Conservation (phyloP, 2,113 vertebrate genomes). For the Arizona elegans region DNA sequence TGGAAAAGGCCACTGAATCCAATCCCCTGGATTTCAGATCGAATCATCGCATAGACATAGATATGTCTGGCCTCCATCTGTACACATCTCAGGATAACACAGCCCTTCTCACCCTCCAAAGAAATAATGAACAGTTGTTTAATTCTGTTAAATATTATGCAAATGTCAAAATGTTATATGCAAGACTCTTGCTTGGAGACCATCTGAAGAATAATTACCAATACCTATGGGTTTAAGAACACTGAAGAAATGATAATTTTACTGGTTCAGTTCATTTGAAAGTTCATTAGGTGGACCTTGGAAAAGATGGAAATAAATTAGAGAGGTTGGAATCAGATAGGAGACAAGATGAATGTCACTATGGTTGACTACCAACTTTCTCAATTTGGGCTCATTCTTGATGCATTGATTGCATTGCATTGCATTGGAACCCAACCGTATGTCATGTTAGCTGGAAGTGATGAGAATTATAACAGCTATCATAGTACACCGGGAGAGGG, state of each 20-base stretch:
- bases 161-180: not conserved
- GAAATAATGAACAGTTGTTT: not conserved
- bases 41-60: not conserved
- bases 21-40: not conserved
- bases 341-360: not conserved
- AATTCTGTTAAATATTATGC: slow-evolving; percentile 1
- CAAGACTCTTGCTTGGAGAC: not conserved
- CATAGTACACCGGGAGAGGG: not conserved
- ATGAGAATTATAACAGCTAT: not conserved
- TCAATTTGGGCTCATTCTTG: not conserved
- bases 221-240: not conserved
- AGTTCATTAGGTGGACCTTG: not conserved
- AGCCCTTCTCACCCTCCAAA: not conserved
- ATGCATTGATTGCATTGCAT: not conserved
- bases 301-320: not conserved
- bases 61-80: not conserved
- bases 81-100: not conserved
- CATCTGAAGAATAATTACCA: not conserved
- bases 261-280: not conserved
- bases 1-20: not conserved
- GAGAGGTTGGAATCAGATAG: not conserved
- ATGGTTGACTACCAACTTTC: not conserved
- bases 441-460: not conserved
- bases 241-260: not conserved
- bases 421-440: not conserved